Evolutionary conservation across 2,888 invertebrate genomes (phyloP), one percentile per base, ranked within the genome.

Genomic region (Xylophagus ater): DNA sequence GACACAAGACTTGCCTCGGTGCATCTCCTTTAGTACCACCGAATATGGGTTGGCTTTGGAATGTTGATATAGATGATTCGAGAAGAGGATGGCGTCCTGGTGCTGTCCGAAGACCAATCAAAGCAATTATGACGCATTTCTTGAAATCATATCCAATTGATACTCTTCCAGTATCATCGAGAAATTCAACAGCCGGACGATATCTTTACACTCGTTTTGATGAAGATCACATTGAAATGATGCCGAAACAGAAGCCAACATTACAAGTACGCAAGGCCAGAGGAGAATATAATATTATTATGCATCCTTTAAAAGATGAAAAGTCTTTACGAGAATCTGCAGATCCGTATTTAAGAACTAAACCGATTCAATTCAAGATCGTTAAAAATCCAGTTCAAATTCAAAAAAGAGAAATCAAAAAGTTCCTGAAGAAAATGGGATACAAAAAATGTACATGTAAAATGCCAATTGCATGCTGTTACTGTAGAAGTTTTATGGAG

Each of bases 31-130:
- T 69, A 6, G 77, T 80, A 1, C 79, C 80, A 0, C 58, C 67
- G 0, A 59, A 68, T 30, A 78, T 78, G 78, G 80, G 80, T 0
- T 81, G 80, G 80, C 54, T 76, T 19, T 81, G 80, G 80, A 75
- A 56, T 8, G 44, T 53, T 2, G 44, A 54, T 34, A 54, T 54
- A 1, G 34, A 48, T n/a, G 57, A 53, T 3, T 37, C 46, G 18
- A 45, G 48, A 0, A 52, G 53, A 0, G 61, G 61, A 2, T 65
- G 63, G 62, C 56, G 53, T 2, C 64, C 64, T 1, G 64, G 64
- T 0, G 54, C 60, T 13, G 60, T 65, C 30, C 52, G 58, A 0
- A 58, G 57, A 4, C 53, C 59, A 3, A 62, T 61, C 24, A 59
- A 60, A 24, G 53, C 53, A 14, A 49, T 63, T 7, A 62, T 65